Evolutionary conservation across 2,113 vertebrate species (phyloP), one percentile per base, ranked within the genome.

Genomic region (Blennius ocellaris): DNA sequence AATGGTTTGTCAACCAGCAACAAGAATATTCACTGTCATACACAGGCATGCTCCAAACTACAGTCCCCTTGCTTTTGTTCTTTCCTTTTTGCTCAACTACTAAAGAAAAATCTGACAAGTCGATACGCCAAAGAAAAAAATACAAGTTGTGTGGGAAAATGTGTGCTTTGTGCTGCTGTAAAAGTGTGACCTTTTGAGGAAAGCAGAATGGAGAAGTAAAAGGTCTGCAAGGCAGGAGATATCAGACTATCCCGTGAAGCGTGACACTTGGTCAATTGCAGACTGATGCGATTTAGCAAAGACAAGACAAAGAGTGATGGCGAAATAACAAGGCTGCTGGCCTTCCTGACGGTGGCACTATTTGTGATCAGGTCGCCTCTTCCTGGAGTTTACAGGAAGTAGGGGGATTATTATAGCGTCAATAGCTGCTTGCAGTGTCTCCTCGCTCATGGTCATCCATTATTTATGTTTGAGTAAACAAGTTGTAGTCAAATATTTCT

Each of bases 221-320:
- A 85, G 58, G 76, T 83, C 80, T 88, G 57, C 1, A 5, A 14
- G 66, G 69, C 72, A 51, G 48, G 52, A 69, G 69, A 77, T 75
- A 85, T 73, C 63, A 51, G 72, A 63, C 75, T 60, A 63, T 55
- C 45, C 67, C 72, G 63, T 84, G 80, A 84, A 82, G 83, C 59
- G 59, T 87, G 83, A 84, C 80, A 84, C 62, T 83, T 78, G 78
- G 76, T 83, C 83, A 80, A 77, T 87, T 76, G 69, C 66, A 16
- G 66, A 68, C 69, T 89, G 74, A 81, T 85, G 72, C 6, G 37
- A 87, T 83, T 79, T 82, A 73, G 66, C 56, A 45, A 65, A 73
- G 82, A 85, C 69, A 73, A 76, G 82, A 81, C 65, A 16, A 55
- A 76, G 76, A 74, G 70, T 66, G 77, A 77, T 70, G 48, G 61